These are phyloP conservation scores for Champsocephalus gunnari DNA, from an alignment of 2,797 vertebrate genomes.

Conservation along the genomic window DNA sequence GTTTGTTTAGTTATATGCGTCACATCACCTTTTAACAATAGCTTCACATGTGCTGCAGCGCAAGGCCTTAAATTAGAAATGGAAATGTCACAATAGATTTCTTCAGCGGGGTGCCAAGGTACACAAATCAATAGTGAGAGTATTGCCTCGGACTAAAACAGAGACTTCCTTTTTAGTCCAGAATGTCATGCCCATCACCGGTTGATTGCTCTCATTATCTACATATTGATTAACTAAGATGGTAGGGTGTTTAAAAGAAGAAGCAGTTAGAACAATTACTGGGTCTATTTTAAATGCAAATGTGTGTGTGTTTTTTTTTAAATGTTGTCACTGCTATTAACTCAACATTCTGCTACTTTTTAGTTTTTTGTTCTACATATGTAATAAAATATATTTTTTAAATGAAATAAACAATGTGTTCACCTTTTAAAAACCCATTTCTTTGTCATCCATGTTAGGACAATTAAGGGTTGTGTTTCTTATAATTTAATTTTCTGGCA, in stretches of 20 bases:
- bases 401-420: background rate
- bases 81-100: constrained; percentile 88
- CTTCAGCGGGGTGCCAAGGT: constrained; percentile 78
- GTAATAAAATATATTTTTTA: constrained; percentile 16
- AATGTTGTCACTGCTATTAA: constrained; percentile 19
- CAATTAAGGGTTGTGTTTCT: background rate
- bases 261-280: constrained; percentile 80
- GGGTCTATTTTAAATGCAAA: constrained; percentile 72
- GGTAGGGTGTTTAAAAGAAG: constrained; percentile 73
- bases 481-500: constrained; percentile 27
- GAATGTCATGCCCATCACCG: constrained; percentile 81
- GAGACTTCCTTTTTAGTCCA: constrained; percentile 77
- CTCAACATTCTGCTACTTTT: constrained; percentile 43
- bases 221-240: constrained; percentile 82
- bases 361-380: constrained; percentile 9
- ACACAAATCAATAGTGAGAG: constrained; percentile 85
- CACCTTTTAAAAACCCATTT: background rate
- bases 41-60: constrained; percentile 50
- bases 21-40: constrained; percentile 38
- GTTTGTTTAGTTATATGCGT: background rate
- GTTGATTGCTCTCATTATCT: constrained; percentile 85
- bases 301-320: constrained; percentile 16
- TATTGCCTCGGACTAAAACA: constrained; percentile 70
- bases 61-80: constrained; percentile 73
- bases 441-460: background rate